A percentile compares a stretch with the other conserved stretches of the same genome.
These are phyloP conservation scores for Lasius platythorax DNA, from an alignment of 2,888 invertebrate genomes.

Conservation along the genomic window DNA sequence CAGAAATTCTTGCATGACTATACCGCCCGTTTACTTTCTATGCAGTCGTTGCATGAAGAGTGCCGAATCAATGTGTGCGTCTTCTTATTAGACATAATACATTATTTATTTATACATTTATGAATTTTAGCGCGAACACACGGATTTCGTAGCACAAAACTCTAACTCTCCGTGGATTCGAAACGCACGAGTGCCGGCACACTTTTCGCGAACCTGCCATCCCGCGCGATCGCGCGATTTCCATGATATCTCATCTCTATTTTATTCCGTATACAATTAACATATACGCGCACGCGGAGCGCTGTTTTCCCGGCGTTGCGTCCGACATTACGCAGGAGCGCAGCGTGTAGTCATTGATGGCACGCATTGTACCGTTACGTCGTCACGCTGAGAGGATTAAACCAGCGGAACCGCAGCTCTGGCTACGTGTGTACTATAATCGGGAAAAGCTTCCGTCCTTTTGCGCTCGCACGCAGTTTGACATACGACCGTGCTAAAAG, in stretches of 20 bases:
- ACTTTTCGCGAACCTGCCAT: not conserved
- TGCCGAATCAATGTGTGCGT: not conserved
- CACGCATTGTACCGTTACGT: conserved; percentile 81
- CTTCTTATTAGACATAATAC: not conserved
- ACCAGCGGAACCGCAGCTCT: conserved; percentile 73
- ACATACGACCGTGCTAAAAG: conserved; percentile 16
- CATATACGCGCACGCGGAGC: conserved; percentile 35
- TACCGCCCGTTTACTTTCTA: conserved; percentile 9
- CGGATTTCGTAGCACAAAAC: not conserved
- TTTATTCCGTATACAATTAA: conserved; percentile 37
- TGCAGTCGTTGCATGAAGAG: not conserved
- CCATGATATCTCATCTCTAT: conserved; percentile 17
- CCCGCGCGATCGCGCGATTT: conserved; percentile 1
- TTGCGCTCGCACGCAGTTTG: conserved; percentile 44
- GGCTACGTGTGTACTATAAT: conserved; percentile 45
- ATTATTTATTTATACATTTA: not conserved
- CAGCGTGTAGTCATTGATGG: conserved; percentile 67
- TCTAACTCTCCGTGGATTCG: not conserved
- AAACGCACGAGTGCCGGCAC: conserved; percentile 14
- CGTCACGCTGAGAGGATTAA: conserved; percentile 81
- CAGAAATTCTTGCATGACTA: not conserved
- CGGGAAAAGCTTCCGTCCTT: conserved; percentile 59
- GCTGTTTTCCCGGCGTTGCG: conserved; percentile 49
- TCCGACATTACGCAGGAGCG: conserved; percentile 49
- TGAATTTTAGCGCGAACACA: not conserved